Evolutionary conservation across 2,888 invertebrate species (phyloP), one percentile per base, ranked within the genome.

Genomic region (Apoda limacodes): DNA sequence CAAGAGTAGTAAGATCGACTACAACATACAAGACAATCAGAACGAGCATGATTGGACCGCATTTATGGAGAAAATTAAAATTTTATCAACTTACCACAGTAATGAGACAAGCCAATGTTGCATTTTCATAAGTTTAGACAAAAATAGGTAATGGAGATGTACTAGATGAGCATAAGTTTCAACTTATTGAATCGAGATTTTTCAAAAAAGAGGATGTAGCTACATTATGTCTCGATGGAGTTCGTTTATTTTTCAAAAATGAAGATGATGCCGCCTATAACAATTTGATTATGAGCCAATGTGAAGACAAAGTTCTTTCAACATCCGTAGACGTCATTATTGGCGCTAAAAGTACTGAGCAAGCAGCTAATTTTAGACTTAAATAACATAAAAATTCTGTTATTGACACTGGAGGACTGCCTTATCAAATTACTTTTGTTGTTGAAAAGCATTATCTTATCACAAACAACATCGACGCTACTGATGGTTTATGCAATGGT

Each of bases 1-100:
- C 52, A n/a, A n/a, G n/a, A n/a, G n/a, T n/a, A 32, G 53, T 54
- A 30, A 37, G 43, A 30, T 33, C 47, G 5, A 59, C 54, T 26
- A 49, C 45, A 20, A 45, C 46, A 11, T 49, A 48, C 22, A 44
- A 40, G 20, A 10, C 30, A 41, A 35, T 24, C 24, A 25, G 33
- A 27, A 19, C 11, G 10, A 10, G 14, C 5, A 17, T 30, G 20
- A 20, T 32, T 37, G 35, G 34, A 25, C 32, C 32, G 11, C 21
- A 28, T 17, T 30, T 43, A 30, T 42, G 42, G 38, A 5, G 42
- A 38, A 28, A 32, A 32, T 43, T 5, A 38, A 35, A 35, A 37
- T 42, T 34, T 36, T 7, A 6, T 17, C 17, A 17, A 17, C 17
- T 17, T 5, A 17, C 17, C 5, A 5, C 5, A 7, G 17, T 17